A percentile compares a stretch with the other conserved stretches of the same genome.
phyloP scores from a whole-genome alignment of 2,113 vertebrate species.

The Semicossyphus pulcher region DNA sequence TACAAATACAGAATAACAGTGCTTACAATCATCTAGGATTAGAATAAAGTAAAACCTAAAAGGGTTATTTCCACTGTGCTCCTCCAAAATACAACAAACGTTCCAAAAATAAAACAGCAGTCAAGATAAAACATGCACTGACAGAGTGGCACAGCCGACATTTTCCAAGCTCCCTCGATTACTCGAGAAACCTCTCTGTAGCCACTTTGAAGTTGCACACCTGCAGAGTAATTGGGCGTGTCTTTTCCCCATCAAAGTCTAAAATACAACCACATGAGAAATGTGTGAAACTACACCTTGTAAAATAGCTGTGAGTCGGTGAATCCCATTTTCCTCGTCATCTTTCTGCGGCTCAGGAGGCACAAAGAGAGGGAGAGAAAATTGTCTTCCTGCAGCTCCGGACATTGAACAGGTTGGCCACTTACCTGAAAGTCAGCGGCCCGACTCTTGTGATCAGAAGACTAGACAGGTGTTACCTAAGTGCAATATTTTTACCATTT shows the following conservation, averaged over 20 bases:
- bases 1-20: background rate
- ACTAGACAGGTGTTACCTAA: background rate
- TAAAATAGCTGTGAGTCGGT: background rate
- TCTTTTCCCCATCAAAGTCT: background rate
- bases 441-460: no score
- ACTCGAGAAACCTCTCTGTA: no score
- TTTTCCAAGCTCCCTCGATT: no score
- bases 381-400: background rate
- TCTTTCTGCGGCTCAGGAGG: background rate
- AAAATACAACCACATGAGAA: fast-evolving
- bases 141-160: no score
- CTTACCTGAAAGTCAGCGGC: background rate
- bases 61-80: background rate
- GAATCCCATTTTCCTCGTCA: background rate
- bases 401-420: background rate
- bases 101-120: background rate
- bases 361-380: background rate
- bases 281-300: background rate
- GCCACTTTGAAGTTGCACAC: background rate
- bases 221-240: background rate
- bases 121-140: background rate
- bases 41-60: background rate
- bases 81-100: background rate
- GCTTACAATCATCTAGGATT: background rate
- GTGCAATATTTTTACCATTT: background rate